phyloP scores from a whole-genome alignment of 2,888 invertebrate genomes.

The Conistra vaccinii region DNA sequence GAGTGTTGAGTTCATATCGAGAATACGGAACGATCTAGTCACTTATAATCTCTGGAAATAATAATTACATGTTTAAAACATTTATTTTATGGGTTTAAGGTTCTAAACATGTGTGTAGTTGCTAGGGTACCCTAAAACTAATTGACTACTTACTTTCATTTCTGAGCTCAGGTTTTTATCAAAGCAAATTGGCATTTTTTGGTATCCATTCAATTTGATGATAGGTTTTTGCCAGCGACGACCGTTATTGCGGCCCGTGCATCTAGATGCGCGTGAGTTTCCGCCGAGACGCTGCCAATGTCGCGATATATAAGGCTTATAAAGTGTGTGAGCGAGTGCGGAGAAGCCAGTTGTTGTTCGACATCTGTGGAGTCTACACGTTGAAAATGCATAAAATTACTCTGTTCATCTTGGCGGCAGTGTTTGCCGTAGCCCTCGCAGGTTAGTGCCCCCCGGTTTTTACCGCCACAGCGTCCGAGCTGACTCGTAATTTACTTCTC shows the following conservation, averaged over 20 bases:
- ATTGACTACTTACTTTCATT: slow-evolving; percentile 54
- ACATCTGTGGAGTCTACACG: slow-evolving; percentile 76
- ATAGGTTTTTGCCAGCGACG: slow-evolving; percentile 77
- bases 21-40: slow-evolving; percentile 1
- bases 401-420: slow-evolving; percentile 80
- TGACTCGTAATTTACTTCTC: slow-evolving; percentile 74
- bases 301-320: slow-evolving; percentile 77
- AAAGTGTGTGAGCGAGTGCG: slow-evolving; percentile 74
- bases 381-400: slow-evolving; percentile 81
- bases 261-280: slow-evolving; percentile 76
- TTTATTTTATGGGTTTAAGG: not conserved
- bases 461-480: slow-evolving; percentile 72
- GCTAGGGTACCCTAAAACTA: slow-evolving; percentile 24
- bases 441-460: slow-evolving; percentile 89
- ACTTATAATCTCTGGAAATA: not conserved
- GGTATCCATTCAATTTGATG: slow-evolving; percentile 71
- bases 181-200: slow-evolving; percentile 67
- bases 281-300: slow-evolving; percentile 71
- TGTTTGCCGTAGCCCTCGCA: slow-evolving; percentile 84
- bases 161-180: slow-evolving; percentile 47
- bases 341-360: slow-evolving; percentile 81
- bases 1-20: not conserved
- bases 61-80: not conserved
- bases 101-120: not conserved
- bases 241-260: slow-evolving; percentile 81